These are phyloP conservation scores for Pygocentrus nattereri DNA, from an alignment of 2,797 vertebrate species.

Conservation along the genomic window DNA sequence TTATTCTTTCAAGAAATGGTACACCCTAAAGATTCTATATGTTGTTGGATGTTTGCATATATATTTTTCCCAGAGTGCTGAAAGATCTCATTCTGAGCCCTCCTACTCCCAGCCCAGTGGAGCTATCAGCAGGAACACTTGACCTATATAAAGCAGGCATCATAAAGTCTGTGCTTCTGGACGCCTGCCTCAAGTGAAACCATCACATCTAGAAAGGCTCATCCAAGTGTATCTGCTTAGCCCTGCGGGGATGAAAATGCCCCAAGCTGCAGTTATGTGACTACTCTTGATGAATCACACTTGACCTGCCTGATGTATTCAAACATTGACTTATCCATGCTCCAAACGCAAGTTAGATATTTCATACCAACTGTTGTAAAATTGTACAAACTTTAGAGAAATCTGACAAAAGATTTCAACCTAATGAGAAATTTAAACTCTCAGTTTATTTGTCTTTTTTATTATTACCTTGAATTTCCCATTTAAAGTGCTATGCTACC, in stretches of 20 bases:
- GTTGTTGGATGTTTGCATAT: background rate
- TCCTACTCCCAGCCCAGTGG: slow-evolving; percentile 5
- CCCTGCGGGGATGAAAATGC: background rate
- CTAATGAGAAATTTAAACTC: background rate
- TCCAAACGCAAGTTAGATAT: background rate
- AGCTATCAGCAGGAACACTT: slow-evolving; percentile 16
- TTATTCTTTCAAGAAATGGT: background rate
- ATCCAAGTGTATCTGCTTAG: background rate
- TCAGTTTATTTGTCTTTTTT: background rate
- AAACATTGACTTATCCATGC: background rate
- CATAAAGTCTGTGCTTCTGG: background rate
- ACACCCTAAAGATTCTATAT: background rate
- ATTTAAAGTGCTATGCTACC: background rate
- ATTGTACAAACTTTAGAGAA: background rate
- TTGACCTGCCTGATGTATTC: background rate
- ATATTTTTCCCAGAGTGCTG: background rate
- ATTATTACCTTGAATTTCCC: background rate
- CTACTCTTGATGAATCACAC: background rate
- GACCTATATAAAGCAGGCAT: slow-evolving; percentile 35
- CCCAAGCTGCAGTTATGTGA: background rate
- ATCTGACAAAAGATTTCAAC: background rate
- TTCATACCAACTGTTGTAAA: background rate
- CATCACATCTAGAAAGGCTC: background rate
- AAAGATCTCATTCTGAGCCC: background rate
- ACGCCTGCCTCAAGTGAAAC: background rate